A percentile compares a stretch with the other conserved stretches of the same genome.
These are phyloP conservation scores for Panthera uncia DNA, from an alignment of 2,113 vertebrate species.

Conservation along the genomic window DNA sequence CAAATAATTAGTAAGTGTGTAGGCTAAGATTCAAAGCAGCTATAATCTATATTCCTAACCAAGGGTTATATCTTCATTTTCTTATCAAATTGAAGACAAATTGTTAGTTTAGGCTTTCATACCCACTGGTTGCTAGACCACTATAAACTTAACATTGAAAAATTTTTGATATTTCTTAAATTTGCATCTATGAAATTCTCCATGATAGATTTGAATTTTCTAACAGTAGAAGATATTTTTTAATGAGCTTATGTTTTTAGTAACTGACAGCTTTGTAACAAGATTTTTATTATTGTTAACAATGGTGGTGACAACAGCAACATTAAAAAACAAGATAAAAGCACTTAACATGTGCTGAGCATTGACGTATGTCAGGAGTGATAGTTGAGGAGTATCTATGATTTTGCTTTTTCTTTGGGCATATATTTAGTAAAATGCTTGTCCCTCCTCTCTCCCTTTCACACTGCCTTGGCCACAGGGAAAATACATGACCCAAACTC, in stretches of 20 bases:
- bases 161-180: not conserved
- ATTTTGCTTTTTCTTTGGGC: not conserved
- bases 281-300: constrained; percentile 30
- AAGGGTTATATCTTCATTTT: constrained; percentile 6
- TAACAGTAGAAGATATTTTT: not conserved
- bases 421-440: not conserved
- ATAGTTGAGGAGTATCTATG: not conserved
- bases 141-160: not conserved
- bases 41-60: not conserved
- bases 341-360: not conserved
- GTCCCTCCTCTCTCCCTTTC: not conserved
- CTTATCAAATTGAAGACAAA: not conserved
- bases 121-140: not conserved
- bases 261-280: constrained; percentile 10
- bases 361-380: not conserved
- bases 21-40: not conserved
- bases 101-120: not conserved
- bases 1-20: not conserved
- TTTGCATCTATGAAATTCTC: not conserved
- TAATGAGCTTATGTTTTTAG: constrained; percentile 7
- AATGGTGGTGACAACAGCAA: not conserved
- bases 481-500: not conserved
- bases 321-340: not conserved
- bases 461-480: not conserved
- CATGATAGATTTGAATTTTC: not conserved